phyloP scores from a whole-genome alignment of 1,140 invertebrate genomes.

The Myzus persicae region DNA sequence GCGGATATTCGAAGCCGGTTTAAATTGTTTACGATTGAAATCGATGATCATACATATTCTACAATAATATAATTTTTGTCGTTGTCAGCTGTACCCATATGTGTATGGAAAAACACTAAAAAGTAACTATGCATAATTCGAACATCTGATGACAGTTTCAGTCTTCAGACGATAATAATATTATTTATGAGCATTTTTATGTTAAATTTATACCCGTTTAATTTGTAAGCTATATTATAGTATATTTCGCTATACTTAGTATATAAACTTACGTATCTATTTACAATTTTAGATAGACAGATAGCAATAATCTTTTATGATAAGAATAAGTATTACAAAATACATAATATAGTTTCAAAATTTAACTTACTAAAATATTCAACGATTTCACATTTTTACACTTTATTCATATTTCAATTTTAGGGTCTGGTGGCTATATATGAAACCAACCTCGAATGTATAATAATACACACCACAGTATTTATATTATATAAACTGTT shows the following conservation, averaged over 20 bases:
- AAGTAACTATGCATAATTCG: neutral
- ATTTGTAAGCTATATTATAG: neutral
- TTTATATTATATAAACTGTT: neutral
- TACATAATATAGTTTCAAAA: neutral
- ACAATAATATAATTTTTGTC: neutral
- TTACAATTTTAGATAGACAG: no score
- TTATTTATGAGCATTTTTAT: neutral
- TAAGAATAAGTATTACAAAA: neutral
- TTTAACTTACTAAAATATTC: neutral
- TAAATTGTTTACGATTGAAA: neutral
- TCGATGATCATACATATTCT: neutral
- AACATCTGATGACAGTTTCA: neutral
- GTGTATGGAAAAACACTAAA: neutral
- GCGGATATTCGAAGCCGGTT: neutral
- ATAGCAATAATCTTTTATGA: neutral
- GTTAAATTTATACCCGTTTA: neutral
- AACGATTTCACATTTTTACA: neutral
- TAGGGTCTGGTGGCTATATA: neutral
- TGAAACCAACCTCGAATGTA: neutral
- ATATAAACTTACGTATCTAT: neutral
- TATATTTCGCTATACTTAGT: neutral
- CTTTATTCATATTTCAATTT: conserved; percentile 16
- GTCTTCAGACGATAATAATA: neutral
- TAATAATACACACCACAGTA: neutral
- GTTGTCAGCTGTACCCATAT: neutral